Base-by-base conservation (phyloP, 2,113 vertebrate species). In the Labeo catla region DNA sequence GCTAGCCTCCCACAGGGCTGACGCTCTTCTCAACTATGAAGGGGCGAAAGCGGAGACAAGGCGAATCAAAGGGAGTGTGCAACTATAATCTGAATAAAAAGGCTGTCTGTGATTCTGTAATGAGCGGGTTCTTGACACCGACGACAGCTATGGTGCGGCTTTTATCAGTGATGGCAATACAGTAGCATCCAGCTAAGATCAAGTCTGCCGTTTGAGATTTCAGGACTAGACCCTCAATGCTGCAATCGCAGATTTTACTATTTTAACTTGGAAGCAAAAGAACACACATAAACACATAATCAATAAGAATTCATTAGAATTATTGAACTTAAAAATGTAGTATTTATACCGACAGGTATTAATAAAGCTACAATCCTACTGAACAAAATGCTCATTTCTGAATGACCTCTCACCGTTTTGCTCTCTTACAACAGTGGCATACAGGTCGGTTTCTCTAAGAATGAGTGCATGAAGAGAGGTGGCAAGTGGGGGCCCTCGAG, bases 1-100 rank as follows among this genome's bases (percentile, higher is more conserved):
- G 83, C 84, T 87, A 91, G 87, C 91, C 93, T 93, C 95, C 94
- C 91, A 91, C 93, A 87, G 92, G 89, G 91, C 92, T 91, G 93
- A 87, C 86, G 88, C 89, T 92, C 12, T n/a, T 86, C 90, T 92
- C 91, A 84, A 91, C 90, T 91, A 93, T 91, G 90, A 90, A 80
- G 73, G 88, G 86, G 65, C 65, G 93, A 90, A 88, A 11, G 85
- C 43, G 88, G 87, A 90, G 86, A 88, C 89, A 87, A 93, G 90
- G 89, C 23, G 83, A 89, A 89, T 89, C 70, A 91, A 93, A 93
- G 89, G 83, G 66, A 88, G 79, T 89, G 16, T 86, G 87, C 86
- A 87, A 79, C 65, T 87, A 87, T 59, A 81, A 89, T 87, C 82
- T 90, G 78, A 91, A 91, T 87, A 87, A 84, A 84, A 80, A 70